Conservation (phyloP, 2,113 vertebrate species). For the Cyanoramphus novaezelandiae region DNA sequence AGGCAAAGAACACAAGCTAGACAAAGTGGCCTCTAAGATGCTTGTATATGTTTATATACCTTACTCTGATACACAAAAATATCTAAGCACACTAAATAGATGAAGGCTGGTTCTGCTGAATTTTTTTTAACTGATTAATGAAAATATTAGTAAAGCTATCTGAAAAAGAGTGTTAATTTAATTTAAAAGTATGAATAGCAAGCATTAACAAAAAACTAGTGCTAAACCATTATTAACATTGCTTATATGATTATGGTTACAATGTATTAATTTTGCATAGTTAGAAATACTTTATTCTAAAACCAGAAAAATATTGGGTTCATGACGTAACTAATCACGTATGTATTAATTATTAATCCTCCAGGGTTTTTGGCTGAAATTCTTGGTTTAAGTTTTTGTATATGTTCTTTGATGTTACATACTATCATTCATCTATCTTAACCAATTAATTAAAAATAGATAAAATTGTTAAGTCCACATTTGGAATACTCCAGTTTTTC, state of each 20-base stretch:
- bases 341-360: background rate
- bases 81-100: background rate
- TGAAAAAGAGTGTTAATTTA: background rate
- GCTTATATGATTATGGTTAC: background rate
- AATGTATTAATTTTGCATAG: background rate
- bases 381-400: background rate
- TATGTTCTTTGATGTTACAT: background rate
- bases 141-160: background rate
- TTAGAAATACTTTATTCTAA: background rate
- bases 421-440: background rate
- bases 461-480: background rate
- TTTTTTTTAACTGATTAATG: background rate
- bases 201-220: background rate
- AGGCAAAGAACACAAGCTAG: background rate
- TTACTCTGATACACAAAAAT: background rate
- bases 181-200: background rate
- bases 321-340: background rate
- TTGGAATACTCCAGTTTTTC: background rate
- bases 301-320: background rate
- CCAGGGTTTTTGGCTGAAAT: accelerated
- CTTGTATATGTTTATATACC: background rate
- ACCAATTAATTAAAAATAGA: background rate
- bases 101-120: background rate
- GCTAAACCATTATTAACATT: background rate
- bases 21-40: background rate